Conservation (phyloP, 2,113 vertebrate species). For the Nothocercus nigrocapillus region DNA sequence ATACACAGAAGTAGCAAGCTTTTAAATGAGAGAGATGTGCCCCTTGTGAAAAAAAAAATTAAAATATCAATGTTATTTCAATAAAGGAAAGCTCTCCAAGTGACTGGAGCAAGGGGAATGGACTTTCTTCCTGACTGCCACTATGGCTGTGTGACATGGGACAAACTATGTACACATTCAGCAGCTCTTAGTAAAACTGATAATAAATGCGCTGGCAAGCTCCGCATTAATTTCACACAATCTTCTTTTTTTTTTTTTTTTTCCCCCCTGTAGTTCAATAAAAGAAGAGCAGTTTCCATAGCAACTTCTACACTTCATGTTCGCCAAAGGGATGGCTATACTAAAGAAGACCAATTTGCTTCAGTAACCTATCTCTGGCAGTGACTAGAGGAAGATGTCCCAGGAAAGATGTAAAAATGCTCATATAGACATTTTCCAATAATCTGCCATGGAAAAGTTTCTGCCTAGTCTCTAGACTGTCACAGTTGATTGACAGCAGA, state of each 20-base stretch:
- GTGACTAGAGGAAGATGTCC: not conserved
- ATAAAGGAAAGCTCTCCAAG: not conserved
- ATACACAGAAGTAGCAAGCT: not conserved
- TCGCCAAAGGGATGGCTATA: not conserved
- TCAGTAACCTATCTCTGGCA: not conserved
- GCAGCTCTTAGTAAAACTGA: not conserved
- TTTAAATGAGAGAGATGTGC: not conserved
- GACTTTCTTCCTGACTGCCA: not conserved
- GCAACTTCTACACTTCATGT: not conserved
- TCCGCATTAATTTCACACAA: not conserved
- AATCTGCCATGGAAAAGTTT: not conserved
- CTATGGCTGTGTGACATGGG: not conserved
- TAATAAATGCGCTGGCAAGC: not conserved
- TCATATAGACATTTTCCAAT: not conserved
- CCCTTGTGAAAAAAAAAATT: not conserved
- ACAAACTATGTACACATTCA: not conserved
- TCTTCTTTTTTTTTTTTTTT: not conserved
- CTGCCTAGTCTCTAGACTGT: not conserved
- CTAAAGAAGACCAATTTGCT: not conserved
- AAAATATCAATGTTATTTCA: not conserved
- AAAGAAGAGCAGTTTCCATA: not conserved
- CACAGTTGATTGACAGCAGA: not conserved
- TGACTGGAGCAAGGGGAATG: not conserved
- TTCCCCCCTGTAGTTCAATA: not conserved
- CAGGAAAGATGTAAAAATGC: not conserved